Percentiles rank a stretch among this genome's conserved stretches.
Conservation (phyloP, 64 coral and sea anemone genomes). For the Porites australiensis region DNA sequence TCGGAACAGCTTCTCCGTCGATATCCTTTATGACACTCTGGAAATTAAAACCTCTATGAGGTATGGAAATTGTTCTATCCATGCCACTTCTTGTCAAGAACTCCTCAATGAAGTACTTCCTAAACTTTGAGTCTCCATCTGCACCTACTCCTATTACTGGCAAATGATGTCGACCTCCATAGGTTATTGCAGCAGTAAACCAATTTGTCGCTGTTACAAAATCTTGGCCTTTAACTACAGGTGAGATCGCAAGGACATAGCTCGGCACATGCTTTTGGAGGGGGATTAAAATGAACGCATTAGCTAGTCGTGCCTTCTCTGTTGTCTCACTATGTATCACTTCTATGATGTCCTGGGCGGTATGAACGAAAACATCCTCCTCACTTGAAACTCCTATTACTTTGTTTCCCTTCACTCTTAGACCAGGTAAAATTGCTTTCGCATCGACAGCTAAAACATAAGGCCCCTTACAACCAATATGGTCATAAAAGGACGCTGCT, state of each 20-base stretch:
- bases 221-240: conserved; percentile 32
- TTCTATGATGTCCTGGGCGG: conserved; percentile 39
- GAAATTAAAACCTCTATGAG: too few relatives aligned
- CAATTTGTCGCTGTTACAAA: background rate
- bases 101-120: conserved; percentile 25
- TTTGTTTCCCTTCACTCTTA: conserved; percentile 30
- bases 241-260: background rate
- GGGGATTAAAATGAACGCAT: conserved; percentile 31
- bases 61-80: too few relatives aligned
- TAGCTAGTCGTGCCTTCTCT: conserved; percentile 37
- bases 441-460: conserved; percentile 32
- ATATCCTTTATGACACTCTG: too few relatives aligned
- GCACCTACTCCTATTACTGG: conserved; percentile 10
- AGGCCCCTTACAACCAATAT: conserved; percentile 6
- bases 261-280: conserved; percentile 30
- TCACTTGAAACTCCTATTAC: conserved; percentile 5
- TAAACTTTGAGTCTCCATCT: conserved; percentile 41
- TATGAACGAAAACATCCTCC: conserved; percentile 12
- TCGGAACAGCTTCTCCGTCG: too few relatives aligned
- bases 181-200: conserved; percentile 15
- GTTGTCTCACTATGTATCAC: background rate
- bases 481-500: background rate
- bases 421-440: conserved; percentile 17
- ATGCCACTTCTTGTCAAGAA: background rate
- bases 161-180: background rate